phyloP scores from a whole-genome alignment of 2,113 vertebrate species.

The Ctenodactylus gundi region DNA sequence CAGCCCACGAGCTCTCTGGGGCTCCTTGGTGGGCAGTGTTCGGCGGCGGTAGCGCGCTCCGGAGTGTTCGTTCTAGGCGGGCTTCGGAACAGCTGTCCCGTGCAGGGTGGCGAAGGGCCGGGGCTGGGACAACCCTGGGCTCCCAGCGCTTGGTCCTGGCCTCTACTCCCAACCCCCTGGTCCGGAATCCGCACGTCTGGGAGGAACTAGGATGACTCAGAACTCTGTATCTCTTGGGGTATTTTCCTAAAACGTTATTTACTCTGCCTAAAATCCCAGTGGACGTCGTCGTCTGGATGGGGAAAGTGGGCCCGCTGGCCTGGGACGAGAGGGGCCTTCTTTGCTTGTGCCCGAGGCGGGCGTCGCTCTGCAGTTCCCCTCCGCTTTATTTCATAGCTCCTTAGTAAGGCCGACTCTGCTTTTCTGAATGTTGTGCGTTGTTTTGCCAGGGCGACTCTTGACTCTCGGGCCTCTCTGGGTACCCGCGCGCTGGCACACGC shows the following conservation, averaged over 20 bases:
- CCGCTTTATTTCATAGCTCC: neutral
- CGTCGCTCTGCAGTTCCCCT: neutral
- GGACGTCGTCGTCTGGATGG: rapidly evolving
- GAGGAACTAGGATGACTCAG: neutral
- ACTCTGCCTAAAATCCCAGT: neutral
- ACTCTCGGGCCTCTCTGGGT: neutral
- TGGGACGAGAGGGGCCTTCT: neutral
- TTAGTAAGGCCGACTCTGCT: neutral
- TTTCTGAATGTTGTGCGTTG: neutral
- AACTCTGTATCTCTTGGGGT: neutral
- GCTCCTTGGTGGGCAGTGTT: neutral
- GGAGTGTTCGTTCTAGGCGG: constrained; percentile 56
- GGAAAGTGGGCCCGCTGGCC: neutral
- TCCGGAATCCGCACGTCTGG: neutral
- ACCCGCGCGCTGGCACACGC: no score
- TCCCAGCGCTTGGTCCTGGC: rapidly evolving
- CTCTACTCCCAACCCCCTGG: neutral
- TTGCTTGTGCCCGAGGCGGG: neutral
- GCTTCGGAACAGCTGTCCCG: no score
- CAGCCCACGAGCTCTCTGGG: neutral
- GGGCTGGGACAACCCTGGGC: rapidly evolving
- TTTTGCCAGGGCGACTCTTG: neutral
- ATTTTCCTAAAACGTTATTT: neutral
- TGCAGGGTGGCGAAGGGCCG: neutral
- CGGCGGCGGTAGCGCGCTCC: no score